Evolutionary conservation across 2,113 vertebrate species (phyloP).

Genomic region (Colossoma macropomum): DNA sequence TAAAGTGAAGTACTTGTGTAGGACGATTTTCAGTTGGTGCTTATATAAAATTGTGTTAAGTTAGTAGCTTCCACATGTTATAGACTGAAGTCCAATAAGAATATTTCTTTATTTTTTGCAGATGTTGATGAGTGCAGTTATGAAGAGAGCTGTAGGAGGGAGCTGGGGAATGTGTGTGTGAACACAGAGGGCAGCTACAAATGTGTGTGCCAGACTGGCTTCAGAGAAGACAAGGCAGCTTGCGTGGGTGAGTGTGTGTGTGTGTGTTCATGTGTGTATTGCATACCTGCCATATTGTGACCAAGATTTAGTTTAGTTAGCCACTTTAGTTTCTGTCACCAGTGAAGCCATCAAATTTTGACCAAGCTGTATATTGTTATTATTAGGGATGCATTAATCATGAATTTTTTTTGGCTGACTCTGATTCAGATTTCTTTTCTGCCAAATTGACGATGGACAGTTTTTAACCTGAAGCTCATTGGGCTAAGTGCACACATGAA

Average conservation of each 20-base stretch:
- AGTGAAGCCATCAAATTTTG: too few relatives aligned
- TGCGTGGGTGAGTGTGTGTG: conserved; percentile 54
- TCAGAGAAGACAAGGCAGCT: conserved; percentile 67
- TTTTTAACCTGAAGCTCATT: too few relatives aligned
- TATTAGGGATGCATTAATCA: too few relatives aligned
- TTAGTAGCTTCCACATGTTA: background rate
- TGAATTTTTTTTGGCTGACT: too few relatives aligned
- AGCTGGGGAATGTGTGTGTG: conserved; percentile 78
- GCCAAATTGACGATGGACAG: too few relatives aligned
- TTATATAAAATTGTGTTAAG: background rate
- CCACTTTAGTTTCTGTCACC: too few relatives aligned
- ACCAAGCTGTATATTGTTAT: too few relatives aligned
- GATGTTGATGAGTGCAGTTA: conserved; percentile 82
- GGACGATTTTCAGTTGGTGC: background rate
- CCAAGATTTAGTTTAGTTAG: too few relatives aligned
- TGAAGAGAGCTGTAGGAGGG: conserved; percentile 75
- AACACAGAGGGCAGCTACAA: conserved; percentile 79
- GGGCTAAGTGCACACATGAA: too few relatives aligned
- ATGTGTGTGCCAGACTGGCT: conserved; percentile 77
- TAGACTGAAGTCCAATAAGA: too few relatives aligned
- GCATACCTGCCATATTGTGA: too few relatives aligned
- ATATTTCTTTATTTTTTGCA: conserved; percentile 44
- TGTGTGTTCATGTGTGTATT: conserved; percentile 3
- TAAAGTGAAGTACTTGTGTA: background rate
- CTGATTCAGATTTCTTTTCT: too few relatives aligned